A percentile compares a stretch with the other conserved stretches of the same genome.
Evolutionary conservation across 2,888 invertebrate genomes (phyloP).

Genomic region (Dynastes hyllus): DNA sequence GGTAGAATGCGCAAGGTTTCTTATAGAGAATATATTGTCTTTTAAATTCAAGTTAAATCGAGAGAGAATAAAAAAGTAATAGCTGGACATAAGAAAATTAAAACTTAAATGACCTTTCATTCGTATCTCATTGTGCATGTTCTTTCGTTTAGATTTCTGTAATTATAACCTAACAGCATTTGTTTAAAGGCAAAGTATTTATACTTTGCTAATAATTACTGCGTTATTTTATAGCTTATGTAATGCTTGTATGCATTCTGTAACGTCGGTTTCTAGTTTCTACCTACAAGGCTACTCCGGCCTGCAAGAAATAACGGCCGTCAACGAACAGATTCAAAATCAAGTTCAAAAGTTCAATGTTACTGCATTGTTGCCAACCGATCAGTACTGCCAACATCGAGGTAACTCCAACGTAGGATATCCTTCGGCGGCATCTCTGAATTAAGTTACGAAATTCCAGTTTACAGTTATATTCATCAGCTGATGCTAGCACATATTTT

Average conservation of each 20-base stretch:
- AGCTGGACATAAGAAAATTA: not conserved
- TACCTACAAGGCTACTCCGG: not conserved
- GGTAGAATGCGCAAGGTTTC: conserved; percentile 10
- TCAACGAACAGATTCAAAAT: not conserved
- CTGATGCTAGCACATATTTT: not conserved
- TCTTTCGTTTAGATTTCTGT: not conserved
- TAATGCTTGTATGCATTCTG: not conserved
- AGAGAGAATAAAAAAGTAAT: not conserved
- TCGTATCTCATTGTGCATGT: not conserved
- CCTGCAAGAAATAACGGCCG: conserved; percentile 3
- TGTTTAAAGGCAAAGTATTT: not conserved
- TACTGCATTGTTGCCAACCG: not conserved
- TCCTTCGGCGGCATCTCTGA: not conserved
- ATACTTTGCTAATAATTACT: not conserved
- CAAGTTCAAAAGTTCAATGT: conserved; percentile 16
- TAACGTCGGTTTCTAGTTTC: not conserved
- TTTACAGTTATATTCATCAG: not conserved
- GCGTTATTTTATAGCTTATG: not conserved
- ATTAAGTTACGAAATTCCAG: no score
- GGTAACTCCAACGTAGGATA: not conserved
- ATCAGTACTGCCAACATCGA: not conserved
- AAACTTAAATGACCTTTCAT: not conserved
- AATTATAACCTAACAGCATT: not conserved
- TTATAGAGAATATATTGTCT: not conserved
- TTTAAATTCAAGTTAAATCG: not conserved